These are phyloP conservation scores for Maccullochella peelii DNA, from an alignment of 2,113 vertebrate genomes.

Conservation along the genomic window DNA sequence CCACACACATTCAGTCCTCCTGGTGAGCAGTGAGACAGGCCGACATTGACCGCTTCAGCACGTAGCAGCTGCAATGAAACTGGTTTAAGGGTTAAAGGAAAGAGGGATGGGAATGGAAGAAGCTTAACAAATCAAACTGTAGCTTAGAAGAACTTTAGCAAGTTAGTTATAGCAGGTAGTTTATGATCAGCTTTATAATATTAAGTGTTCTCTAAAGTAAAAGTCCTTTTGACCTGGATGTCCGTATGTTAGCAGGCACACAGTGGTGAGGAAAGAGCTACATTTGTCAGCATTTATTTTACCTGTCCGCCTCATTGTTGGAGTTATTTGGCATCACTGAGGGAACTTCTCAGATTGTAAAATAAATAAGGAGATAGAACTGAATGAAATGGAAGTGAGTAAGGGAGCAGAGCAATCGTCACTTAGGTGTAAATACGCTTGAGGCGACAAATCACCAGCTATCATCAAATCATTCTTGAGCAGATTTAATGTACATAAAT, in stretches of 20 bases:
- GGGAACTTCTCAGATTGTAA: not conserved
- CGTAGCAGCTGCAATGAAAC: conserved; percentile 10
- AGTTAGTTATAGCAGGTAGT: too few relatives aligned
- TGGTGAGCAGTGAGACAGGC: conserved; percentile 45
- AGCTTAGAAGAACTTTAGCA: not conserved
- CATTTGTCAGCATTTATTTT: not conserved
- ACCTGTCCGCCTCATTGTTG: not conserved
- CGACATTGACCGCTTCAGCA: conserved; percentile 26
- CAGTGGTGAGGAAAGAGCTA: not conserved
- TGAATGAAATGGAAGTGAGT: not conserved
- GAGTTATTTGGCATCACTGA: conserved; percentile 3
- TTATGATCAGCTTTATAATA: too few relatives aligned
- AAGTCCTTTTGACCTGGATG: not conserved
- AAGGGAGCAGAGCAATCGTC: too few relatives aligned
- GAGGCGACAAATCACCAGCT: not conserved
- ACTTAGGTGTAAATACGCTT: too few relatives aligned
- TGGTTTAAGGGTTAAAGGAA: not conserved
- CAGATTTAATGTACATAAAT: conserved; percentile 46
- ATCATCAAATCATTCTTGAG: conserved; percentile 5
- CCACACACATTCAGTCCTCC: conserved; percentile 41
- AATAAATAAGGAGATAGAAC: not conserved
- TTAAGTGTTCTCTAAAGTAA: not conserved
- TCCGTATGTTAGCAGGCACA: not conserved
- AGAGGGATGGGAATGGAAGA: not conserved
- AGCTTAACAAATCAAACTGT: not conserved